phyloP scores from a whole-genome alignment of 2,888 invertebrate species.

The Cosmia trapezina region DNA sequence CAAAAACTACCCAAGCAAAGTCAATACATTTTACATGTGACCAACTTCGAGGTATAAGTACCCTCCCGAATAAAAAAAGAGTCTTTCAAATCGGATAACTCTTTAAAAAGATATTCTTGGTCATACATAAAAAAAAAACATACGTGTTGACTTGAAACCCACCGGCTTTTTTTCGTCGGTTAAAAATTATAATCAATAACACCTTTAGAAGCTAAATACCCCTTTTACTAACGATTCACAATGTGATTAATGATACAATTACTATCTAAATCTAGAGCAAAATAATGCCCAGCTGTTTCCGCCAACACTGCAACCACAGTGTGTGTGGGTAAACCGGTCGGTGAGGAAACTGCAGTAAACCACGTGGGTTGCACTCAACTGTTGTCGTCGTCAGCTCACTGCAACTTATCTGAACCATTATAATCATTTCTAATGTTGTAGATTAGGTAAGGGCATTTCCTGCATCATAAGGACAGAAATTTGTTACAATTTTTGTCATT shows the following conservation, averaged over 20 bases:
- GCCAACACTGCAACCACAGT: constrained; percentile 63
- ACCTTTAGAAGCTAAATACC: too few relatives aligned
- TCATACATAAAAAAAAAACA: too few relatives aligned
- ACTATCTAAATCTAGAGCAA: constrained; percentile 4
- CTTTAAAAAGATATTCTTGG: too few relatives aligned
- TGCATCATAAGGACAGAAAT: constrained; percentile 5
- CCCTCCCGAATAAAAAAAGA: too few relatives aligned
- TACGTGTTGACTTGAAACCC: too few relatives aligned
- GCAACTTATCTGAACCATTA: constrained; percentile 48
- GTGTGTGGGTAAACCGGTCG: constrained; percentile 68
- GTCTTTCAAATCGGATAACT: too few relatives aligned
- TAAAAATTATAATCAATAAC: not conserved
- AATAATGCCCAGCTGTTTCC: constrained; percentile 26
- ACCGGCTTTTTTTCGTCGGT: too few relatives aligned
- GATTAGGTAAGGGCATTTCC: constrained; percentile 28
- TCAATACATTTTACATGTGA: too few relatives aligned
- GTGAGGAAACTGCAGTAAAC: constrained; percentile 72
- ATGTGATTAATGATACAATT: not conserved
- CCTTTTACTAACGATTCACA: not conserved
- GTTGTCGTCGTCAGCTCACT: constrained; percentile 35
- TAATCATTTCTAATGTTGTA: constrained; percentile 36
- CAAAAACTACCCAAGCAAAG: too few relatives aligned
- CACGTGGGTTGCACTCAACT: constrained; percentile 71
- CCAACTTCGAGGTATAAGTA: too few relatives aligned
- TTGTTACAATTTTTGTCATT: not conserved